phyloP scores from a whole-genome alignment of 53 echinoderm and acorn worm genomes.

The Crossaster papposus region DNA sequence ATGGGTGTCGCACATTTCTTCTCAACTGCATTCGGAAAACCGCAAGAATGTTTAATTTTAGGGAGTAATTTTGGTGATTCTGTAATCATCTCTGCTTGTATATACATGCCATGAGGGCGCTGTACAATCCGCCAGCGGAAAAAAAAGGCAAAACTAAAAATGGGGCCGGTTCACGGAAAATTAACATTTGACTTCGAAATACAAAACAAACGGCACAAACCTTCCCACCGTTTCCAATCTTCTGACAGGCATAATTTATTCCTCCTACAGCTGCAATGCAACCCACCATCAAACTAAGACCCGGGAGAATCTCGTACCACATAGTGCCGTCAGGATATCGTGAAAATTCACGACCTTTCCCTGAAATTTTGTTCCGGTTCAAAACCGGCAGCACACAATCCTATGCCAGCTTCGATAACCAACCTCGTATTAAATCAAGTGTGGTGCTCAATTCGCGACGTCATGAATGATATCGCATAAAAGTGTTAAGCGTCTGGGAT shows the following conservation, averaged over 20 bases:
- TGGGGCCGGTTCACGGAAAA: no score
- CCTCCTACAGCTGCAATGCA: conserved; percentile 73
- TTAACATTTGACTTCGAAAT: no score
- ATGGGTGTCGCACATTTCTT: conserved; percentile 48
- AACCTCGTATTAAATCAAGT: conserved; percentile 37
- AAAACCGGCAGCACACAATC: neutral
- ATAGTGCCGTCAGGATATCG: conserved; percentile 45
- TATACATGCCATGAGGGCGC: no score
- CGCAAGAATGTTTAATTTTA: neutral
- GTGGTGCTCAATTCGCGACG: neutral
- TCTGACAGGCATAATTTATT: conserved; percentile 67
- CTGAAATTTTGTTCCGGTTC: neutral
- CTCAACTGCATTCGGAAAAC: conserved; percentile 51
- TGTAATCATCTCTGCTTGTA: no score
- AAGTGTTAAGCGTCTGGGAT: neutral
- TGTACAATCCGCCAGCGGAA: no score
- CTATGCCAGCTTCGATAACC: neutral
- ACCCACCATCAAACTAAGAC: conserved; percentile 66
- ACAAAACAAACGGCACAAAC: conserved; percentile 23
- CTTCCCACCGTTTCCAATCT: conserved; percentile 78
- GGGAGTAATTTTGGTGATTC: no score
- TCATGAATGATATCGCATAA: no score
- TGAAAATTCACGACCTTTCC: neutral
- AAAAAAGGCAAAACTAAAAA: no score
- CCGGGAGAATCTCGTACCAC: conserved; percentile 90